Percentiles rank a stretch among this genome's conserved stretches.
phyloP scores from a whole-genome alignment of 2,113 vertebrate species.

The Himantopus leucocephalus region DNA sequence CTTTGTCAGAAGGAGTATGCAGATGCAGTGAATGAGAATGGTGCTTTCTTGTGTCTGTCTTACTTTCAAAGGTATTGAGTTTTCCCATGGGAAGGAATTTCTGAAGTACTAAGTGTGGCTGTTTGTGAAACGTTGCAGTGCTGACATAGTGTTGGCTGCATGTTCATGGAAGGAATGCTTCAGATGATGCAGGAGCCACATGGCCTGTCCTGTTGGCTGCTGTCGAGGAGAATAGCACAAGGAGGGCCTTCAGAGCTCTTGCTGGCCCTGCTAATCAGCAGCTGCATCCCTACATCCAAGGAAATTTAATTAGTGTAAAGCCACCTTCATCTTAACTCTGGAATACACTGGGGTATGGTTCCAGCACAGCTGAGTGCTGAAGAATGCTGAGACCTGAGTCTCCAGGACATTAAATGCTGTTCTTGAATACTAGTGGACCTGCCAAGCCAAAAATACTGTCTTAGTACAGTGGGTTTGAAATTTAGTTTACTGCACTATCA shows the following conservation, averaged over 20 bases:
- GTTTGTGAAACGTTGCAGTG: background rate
- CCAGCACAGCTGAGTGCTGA: background rate
- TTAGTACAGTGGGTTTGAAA: background rate
- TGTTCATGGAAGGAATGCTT: background rate
- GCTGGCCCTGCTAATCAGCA: background rate
- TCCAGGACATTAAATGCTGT: background rate
- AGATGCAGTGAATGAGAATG: background rate
- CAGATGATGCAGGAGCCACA: background rate
- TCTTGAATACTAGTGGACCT: background rate
- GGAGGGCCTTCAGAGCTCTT: background rate
- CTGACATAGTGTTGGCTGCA: background rate
- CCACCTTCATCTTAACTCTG: background rate
- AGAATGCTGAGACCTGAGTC: background rate
- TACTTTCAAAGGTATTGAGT: background rate
- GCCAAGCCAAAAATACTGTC: background rate
- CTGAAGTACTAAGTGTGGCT: background rate
- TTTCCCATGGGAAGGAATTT: background rate
- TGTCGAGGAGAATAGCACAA: accelerated
- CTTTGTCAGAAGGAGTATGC: background rate
- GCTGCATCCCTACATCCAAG: background rate
- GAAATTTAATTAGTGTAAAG: background rate
- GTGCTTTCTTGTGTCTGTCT: background rate
- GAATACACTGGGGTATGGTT: background rate
- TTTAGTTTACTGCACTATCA: background rate
- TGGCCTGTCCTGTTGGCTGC: background rate